phyloP scores from a whole-genome alignment of 1,140 invertebrate genomes.

The Stegodyphus dumicola region DNA sequence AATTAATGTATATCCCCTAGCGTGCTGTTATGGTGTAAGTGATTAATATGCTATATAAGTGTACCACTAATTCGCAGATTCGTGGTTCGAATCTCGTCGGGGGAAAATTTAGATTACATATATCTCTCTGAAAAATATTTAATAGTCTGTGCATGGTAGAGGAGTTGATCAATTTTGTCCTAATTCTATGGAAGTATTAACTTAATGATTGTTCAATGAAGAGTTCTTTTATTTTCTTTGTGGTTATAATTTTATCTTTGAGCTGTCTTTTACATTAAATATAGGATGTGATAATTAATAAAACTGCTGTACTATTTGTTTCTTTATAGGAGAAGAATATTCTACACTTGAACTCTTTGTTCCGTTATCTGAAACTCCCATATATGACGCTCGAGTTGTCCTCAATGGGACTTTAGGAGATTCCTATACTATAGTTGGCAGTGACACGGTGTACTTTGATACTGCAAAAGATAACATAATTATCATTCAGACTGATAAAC shows the following conservation, averaged over 20 bases:
- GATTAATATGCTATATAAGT: too few species aligned
- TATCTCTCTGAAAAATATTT: too few species aligned
- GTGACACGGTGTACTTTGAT: conserved; percentile 66
- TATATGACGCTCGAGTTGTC: conserved; percentile 71
- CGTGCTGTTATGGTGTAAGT: too few species aligned
- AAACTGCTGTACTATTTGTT: background rate
- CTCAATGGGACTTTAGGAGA: conserved; percentile 71
- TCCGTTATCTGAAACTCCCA: conserved; percentile 67
- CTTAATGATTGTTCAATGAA: too few species aligned
- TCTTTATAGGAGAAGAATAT: conserved; percentile 63
- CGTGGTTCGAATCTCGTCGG: too few species aligned
- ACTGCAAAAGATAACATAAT: conserved; percentile 67
- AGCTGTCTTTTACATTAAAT: background rate
- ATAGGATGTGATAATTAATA: background rate
- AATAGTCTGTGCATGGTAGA: too few species aligned
- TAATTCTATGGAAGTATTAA: background rate
- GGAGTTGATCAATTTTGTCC: too few species aligned
- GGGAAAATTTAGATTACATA: too few species aligned
- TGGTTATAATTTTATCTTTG: too few species aligned
- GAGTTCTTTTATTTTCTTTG: too few species aligned
- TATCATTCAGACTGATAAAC: conserved; percentile 71
- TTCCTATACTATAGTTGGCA: conserved; percentile 69
- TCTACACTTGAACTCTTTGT: conserved; percentile 68
- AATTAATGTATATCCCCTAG: too few species aligned
- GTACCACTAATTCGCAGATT: too few species aligned